phyloP scores from a whole-genome alignment of 2,888 invertebrate genomes.

The Trissonchulus sp. region DNA sequence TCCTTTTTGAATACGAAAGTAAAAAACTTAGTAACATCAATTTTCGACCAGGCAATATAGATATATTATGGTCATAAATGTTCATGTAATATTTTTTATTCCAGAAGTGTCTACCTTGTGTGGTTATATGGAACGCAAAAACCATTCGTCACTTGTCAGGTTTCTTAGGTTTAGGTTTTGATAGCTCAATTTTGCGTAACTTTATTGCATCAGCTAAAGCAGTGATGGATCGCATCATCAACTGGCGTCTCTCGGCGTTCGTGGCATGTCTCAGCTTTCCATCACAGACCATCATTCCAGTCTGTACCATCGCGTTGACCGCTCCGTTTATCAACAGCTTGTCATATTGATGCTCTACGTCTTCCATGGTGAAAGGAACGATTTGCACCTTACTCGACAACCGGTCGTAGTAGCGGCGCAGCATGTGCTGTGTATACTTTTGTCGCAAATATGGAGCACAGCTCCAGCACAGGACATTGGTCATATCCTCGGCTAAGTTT shows the following conservation, averaged over 20 bases:
- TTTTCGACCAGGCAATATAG: too few species aligned
- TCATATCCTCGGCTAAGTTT: not conserved
- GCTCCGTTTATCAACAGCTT: not conserved
- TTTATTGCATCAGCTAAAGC: not conserved
- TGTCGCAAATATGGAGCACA: not conserved
- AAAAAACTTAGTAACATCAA: too few species aligned
- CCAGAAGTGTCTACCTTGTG: too few species aligned
- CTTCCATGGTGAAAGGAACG: not conserved
- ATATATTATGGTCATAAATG: too few species aligned
- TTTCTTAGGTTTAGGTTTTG: too few species aligned
- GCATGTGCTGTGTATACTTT: not conserved
- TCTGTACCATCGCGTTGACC: not conserved
- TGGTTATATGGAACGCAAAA: too few species aligned
- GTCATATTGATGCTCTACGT: not conserved
- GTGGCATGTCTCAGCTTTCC: not conserved
- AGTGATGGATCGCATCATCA: not conserved
- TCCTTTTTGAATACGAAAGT: too few species aligned
- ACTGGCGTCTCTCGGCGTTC: not conserved
- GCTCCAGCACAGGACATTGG: not conserved
- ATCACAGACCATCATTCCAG: not conserved
- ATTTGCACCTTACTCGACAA: not conserved
- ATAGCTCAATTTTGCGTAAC: not conserved
- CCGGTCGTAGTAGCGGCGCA: not conserved
- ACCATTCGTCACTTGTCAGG: too few species aligned
- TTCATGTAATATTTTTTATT: too few species aligned